Percentiles rank a stretch among this genome's conserved stretches.
Conservation (phyloP, 35 echinoderm and acorn worm genomes). For the Strongylocentrotus purpuratus region DNA sequence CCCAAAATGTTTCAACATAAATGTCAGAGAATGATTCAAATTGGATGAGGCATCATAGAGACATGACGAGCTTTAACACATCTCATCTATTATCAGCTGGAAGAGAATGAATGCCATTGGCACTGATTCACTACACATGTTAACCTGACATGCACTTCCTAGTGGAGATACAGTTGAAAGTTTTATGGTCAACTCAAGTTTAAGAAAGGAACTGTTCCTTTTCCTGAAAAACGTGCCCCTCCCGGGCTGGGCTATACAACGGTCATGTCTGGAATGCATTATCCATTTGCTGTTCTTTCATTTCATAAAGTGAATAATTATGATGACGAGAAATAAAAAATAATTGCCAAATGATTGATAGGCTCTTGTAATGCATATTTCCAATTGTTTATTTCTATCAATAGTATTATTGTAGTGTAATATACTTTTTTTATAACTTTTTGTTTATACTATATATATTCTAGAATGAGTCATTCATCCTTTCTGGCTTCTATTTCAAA, state of each 20-base stretch:
- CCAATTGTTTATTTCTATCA: no score
- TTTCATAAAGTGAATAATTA: not conserved
- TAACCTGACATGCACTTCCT: not conserved
- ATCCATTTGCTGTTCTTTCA: not conserved
- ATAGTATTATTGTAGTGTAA: no score
- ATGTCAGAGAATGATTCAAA: not conserved
- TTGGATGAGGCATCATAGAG: not conserved
- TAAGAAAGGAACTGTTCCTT: not conserved
- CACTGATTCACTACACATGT: constrained; percentile 14
- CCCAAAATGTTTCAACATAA: not conserved
- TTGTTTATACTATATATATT: no score
- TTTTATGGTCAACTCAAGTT: not conserved
- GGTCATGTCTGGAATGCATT: not conserved
- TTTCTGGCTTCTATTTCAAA: no score
- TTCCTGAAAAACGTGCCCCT: not conserved
- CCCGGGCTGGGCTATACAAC: not conserved
- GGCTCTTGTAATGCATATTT: no score
- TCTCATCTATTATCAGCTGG: not conserved
- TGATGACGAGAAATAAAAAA: not conserved
- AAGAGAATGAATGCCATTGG: not conserved
- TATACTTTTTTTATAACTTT: no score
- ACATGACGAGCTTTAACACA: not conserved
- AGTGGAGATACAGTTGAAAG: not conserved
- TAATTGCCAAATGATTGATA: no score
- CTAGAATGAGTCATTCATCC: no score